Percentiles rank a stretch among this genome's conserved stretches.
Evolutionary conservation across 1,140 invertebrate genomes (phyloP).

Genomic region (Idris sp.): DNA sequence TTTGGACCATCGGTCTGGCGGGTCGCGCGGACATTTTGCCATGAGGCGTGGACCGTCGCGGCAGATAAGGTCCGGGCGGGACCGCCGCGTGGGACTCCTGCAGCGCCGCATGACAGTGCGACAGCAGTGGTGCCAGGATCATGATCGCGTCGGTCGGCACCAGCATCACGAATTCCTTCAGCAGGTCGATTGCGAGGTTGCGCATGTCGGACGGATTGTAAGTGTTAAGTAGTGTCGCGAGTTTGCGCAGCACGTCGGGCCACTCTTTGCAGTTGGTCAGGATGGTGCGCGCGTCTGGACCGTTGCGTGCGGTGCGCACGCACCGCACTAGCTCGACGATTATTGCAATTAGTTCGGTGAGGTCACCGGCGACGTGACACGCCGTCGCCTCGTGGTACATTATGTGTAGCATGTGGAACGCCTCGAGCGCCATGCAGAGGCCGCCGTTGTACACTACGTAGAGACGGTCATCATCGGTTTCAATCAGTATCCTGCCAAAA

Average conservation of each 20-base stretch:
- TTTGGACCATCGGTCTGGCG: constrained; percentile 90
- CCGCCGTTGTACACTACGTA: constrained; percentile 93
- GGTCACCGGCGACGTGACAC: constrained; percentile 89
- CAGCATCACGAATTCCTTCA: constrained; percentile 90
- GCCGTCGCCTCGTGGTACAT: constrained; percentile 96
- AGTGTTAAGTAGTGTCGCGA: constrained; percentile 92
- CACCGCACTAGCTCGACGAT: constrained; percentile 85
- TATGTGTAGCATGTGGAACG: constrained; percentile 92
- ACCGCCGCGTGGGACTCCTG: constrained; percentile 87
- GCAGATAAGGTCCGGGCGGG: constrained; percentile 86
- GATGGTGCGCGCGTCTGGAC: constrained; percentile 82
- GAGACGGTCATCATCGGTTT: constrained; percentile 91
- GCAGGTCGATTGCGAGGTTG: constrained; percentile 87
- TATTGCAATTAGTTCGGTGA: constrained; percentile 89
- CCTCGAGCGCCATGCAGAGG: constrained; percentile 92
- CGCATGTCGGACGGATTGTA: constrained; percentile 93
- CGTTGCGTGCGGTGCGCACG: constrained; percentile 82
- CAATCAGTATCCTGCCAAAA: constrained; percentile 87
- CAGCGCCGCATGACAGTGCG: constrained; percentile 89
- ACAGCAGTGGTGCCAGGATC: constrained; percentile 89
- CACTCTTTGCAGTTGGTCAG: constrained; percentile 87
- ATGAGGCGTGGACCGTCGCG: constrained; percentile 80
- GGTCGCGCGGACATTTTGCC: constrained; percentile 82
- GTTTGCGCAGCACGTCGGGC: constrained; percentile 88
- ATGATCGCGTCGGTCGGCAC: constrained; percentile 89